Evolutionary conservation across 2,113 vertebrate species (phyloP).

Genomic region (Corvus cornix): DNA sequence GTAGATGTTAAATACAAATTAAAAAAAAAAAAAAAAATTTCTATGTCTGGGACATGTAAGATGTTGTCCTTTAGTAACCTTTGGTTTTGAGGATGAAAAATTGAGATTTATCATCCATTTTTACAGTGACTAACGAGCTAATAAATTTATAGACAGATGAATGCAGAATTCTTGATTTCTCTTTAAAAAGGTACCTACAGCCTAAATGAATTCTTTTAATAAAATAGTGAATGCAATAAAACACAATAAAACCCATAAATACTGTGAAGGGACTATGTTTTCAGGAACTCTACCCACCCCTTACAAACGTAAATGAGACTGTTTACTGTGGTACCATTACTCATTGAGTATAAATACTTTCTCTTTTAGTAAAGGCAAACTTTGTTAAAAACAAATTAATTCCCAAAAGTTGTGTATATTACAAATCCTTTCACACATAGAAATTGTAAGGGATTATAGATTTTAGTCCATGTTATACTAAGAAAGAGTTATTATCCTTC

Average conservation of each 20-base stretch:
- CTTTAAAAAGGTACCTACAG: neutral
- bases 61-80: constrained; percentile 7
- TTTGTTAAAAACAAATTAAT: neutral
- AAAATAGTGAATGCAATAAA: neutral
- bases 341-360: neutral
- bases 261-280: neutral
- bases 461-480: neutral
- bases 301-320: neutral
- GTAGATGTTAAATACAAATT: neutral
- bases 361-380: neutral
- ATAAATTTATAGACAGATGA: constrained; percentile 23
- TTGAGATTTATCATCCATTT: constrained; percentile 6
- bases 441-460: neutral
- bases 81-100: constrained; percentile 39
- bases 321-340: neutral
- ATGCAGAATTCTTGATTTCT: constrained; percentile 16
- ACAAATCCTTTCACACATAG: neutral
- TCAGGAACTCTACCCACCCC: neutral
- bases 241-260: neutral
- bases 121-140: constrained; percentile 27
- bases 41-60: neutral
- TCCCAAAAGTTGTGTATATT: neutral
- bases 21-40: neutral
- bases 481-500: neutral
- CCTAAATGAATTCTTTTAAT: constrained; percentile 27